Percentiles rank a stretch among this genome's conserved stretches.
Conservation (phyloP, 2,113 vertebrate species). For the Gasterosteus aculeatus region DNA sequence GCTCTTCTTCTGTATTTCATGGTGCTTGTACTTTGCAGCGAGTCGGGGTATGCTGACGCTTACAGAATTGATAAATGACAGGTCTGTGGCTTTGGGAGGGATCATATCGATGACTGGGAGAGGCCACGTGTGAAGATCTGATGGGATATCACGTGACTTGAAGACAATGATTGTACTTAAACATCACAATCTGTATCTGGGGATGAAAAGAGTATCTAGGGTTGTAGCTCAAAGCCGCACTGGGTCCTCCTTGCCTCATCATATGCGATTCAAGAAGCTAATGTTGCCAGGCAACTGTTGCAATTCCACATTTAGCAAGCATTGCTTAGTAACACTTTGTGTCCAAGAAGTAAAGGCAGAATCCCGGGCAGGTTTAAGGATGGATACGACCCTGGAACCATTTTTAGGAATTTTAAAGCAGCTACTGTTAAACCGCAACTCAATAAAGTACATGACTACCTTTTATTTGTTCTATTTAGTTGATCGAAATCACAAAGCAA, state of each 20-base stretch:
- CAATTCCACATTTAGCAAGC: conserved; percentile 70
- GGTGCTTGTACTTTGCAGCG: background rate
- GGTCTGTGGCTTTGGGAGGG: conserved; percentile 4
- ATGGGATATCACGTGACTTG: conserved; percentile 27
- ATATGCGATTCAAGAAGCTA: conserved; percentile 66
- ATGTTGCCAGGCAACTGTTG: conserved; percentile 76
- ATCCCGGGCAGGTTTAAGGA: conserved; percentile 27
- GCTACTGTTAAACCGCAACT: background rate
- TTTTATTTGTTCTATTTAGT: background rate
- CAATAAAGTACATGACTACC: background rate
- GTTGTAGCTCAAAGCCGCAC: conserved; percentile 60
- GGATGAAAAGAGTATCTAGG: conserved; percentile 50
- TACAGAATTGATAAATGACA: background rate
- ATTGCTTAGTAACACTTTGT: conserved; percentile 72
- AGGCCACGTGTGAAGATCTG: conserved; percentile 12
- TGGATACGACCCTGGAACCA: conserved; percentile 10
- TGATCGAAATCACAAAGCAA: background rate
- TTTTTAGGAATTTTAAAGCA: conserved; percentile 27
- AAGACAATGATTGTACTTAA: conserved; percentile 42
- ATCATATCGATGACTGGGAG: background rate
- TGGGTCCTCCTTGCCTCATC: conserved; percentile 51
- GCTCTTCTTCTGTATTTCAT: background rate
- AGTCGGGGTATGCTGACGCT: background rate
- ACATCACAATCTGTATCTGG: conserved; percentile 43
- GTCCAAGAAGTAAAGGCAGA: conserved; percentile 59